Evolutionary conservation across 2,888 invertebrate species (phyloP), one percentile per base, ranked within the genome.

Genomic region (Beris chalybata): DNA sequence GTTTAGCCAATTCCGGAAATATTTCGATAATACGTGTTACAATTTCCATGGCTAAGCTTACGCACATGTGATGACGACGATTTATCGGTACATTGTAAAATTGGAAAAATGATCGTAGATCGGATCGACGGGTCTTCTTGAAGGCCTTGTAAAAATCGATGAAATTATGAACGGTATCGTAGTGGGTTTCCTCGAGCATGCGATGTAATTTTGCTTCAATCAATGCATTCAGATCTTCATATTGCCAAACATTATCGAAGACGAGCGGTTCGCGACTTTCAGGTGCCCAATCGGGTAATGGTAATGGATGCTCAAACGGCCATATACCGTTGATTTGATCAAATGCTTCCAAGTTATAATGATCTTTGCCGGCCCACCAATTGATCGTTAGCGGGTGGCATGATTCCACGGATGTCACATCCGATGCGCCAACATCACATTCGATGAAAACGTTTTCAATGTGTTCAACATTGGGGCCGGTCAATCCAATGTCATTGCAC

Each of bases 161-260:
- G 81, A 94, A 91, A 81, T 94, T 93, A 80, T 90, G 90, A 71
- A 94, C 87, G 63, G 93, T 94, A 82, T 95, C 92, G 81, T 95
- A 95, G 82, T 92, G 90, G 78, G 93, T 91, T 74, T 89, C 88
- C 76, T 89, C 89, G 76, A 95, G 85, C 77, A 93, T 85, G 66
- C 86, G 87, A 77, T 92, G 92, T 73, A 94, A 86, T 74, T 88
- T 85, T 74, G 88, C 85, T 83, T 94, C 93, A 78, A 93, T 89
- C 73, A 86, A 85, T 66, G 89, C 87, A 74, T 89, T 90, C 75
- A 93, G 85, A 77, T 89, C 88, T 84, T 93, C 92, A 82, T 92
- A 93, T 72, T 87, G 85, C 79, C 80, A 81, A 61, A 81, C 78
- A 13, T 79, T 78, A 59, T 79, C 79, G 64, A 80, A 79, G 22